These are phyloP conservation scores for Heliconius congener DNA, from an alignment of 1,140 invertebrate species.

Conservation along the genomic window DNA sequence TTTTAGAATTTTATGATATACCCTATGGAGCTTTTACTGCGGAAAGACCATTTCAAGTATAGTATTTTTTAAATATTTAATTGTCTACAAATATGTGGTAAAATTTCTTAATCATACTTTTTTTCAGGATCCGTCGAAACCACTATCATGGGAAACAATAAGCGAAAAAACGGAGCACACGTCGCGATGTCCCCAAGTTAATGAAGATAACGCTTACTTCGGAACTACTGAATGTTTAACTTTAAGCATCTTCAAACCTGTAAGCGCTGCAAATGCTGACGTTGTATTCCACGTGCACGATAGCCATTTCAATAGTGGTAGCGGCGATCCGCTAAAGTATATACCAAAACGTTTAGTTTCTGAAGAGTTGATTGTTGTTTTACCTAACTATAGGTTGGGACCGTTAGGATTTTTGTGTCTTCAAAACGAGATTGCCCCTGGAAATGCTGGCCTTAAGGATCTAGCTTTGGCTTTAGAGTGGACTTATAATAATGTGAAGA, in stretches of 20 bases:
- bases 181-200: constrained; percentile 62
- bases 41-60: constrained; percentile 46
- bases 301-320: constrained; percentile 51
- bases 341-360: constrained; percentile 54
- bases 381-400: constrained; percentile 69
- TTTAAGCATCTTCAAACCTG: constrained; percentile 59
- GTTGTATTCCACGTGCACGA: constrained; percentile 67
- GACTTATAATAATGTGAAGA: constrained; percentile 84
- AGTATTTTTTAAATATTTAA: not conserved
- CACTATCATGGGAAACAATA: constrained; percentile 72
- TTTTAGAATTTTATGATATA: constrained; percentile 45
- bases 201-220: constrained; percentile 32
- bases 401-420: constrained; percentile 65
- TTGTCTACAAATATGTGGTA: not conserved
- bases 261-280: constrained; percentile 37
- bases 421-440: constrained; percentile 61
- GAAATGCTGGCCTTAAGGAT: constrained; percentile 87
- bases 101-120: not conserved
- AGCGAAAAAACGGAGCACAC: constrained; percentile 71
- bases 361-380: constrained; percentile 56
- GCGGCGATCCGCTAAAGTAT: constrained; percentile 54
- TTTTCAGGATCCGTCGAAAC: constrained; percentile 77
- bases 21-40: constrained; percentile 44
- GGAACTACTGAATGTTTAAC: constrained; percentile 57
- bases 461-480: constrained; percentile 86